phyloP scores from a whole-genome alignment of 1,140 invertebrate genomes.

The Aphaenogaster ashmeadi region DNA sequence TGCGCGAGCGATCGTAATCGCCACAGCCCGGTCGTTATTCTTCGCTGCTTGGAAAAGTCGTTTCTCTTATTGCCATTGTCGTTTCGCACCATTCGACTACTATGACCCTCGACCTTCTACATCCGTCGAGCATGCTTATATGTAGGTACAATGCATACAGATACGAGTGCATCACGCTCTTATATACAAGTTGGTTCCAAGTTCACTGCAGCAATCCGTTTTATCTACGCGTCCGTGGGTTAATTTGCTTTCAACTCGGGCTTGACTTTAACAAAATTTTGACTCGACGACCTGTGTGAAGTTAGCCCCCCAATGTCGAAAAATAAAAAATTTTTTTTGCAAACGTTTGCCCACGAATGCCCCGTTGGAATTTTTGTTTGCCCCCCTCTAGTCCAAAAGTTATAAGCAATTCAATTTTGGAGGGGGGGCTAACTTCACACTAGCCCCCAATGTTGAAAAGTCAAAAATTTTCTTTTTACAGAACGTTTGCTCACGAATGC shows the following conservation, averaged over 20 bases:
- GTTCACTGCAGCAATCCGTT: slow-evolving; percentile 4
- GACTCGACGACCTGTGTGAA: not conserved
- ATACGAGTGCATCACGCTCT: slow-evolving; percentile 32
- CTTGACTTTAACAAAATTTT: not conserved
- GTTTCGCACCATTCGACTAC: slow-evolving; percentile 60
- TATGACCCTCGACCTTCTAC: slow-evolving; percentile 59
- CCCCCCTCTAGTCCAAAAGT: no score
- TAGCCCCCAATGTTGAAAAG: no score
- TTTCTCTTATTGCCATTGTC: slow-evolving; percentile 66
- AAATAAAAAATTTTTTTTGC: no score
- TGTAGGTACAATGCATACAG: slow-evolving; percentile 9
- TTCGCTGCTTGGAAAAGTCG: slow-evolving; percentile 49
- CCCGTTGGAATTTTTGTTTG: no score
- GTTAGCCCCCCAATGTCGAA: no score
- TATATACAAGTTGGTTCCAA: not conserved
- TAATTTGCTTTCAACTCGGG: slow-evolving; percentile 7
- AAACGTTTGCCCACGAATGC: no score
- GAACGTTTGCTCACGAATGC: no score
- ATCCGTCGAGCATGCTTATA: slow-evolving; percentile 18
- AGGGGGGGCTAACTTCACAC: no score
- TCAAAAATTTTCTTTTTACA: no score
- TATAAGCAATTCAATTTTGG: no score
- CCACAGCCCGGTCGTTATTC: slow-evolving; percentile 39
- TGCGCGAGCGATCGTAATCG: slow-evolving; percentile 48
- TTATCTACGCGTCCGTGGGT: not conserved